phyloP scores from a whole-genome alignment of 2,797 vertebrate genomes.

The Enteromius anoplus region DNA sequence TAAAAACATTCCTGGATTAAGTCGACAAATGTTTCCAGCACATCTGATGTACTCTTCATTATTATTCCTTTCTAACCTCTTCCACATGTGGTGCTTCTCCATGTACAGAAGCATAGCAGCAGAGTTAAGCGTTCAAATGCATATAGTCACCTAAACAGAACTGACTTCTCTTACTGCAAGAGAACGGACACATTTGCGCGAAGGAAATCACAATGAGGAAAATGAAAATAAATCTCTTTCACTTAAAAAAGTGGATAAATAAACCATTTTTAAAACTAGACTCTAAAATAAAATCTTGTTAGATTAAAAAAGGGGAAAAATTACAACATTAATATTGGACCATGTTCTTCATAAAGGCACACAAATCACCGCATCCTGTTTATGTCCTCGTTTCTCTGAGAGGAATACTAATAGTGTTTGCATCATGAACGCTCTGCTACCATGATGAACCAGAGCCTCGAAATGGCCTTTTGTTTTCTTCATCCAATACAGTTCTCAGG shows the following conservation, averaged over 20 bases:
- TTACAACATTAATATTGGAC: background rate
- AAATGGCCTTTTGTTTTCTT: background rate
- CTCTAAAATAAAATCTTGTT: conserved; percentile 21
- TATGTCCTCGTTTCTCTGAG: background rate
- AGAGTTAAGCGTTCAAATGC: background rate
- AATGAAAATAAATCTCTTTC: background rate
- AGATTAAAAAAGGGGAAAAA: background rate
- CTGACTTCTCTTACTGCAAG: background rate
- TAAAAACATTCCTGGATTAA: background rate
- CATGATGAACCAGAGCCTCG: conserved; percentile 18
- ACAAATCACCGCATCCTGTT: background rate
- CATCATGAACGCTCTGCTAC: background rate
- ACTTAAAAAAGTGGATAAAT: background rate
- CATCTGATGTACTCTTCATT: conserved; percentile 2
- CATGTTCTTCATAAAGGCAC: background rate
- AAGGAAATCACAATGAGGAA: background rate
- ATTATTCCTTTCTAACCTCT: conserved; percentile 4
- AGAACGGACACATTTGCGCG: background rate
- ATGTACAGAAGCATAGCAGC: conserved; percentile 24
- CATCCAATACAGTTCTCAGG: background rate
- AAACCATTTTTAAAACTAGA: background rate
- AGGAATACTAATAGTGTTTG: background rate
- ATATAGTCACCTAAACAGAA: background rate
- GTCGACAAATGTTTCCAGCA: conserved; percentile 8
- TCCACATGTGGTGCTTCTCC: background rate